Conservation (phyloP, 1,140 invertebrate genomes). For the Matsumurasca onukii region DNA sequence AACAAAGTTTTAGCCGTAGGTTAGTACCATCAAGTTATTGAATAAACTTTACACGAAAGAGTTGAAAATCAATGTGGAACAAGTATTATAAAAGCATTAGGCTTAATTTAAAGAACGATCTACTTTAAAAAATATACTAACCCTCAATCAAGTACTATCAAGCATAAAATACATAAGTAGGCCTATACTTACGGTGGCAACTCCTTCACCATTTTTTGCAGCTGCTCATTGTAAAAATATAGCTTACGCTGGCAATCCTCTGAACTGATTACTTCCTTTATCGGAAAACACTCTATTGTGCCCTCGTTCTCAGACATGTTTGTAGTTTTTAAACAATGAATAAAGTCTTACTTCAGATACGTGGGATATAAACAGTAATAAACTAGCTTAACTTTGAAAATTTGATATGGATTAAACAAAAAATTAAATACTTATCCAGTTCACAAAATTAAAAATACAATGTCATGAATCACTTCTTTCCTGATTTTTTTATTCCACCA, state of each 20-base stretch:
- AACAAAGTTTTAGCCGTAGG: too few species aligned
- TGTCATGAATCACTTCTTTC: slow-evolving; percentile 71
- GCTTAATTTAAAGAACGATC: too few species aligned
- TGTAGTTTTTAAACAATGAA: not conserved
- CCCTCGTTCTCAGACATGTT: not conserved
- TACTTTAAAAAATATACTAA: too few species aligned
- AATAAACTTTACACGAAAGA: too few species aligned
- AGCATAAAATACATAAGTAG: too few species aligned
- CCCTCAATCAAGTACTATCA: too few species aligned
- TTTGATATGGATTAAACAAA: not conserved
- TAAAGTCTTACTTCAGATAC: too few species aligned
- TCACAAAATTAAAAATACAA: not conserved
- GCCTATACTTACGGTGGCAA: slow-evolving; percentile 74
- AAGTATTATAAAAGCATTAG: too few species aligned
- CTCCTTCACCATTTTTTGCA: slow-evolving; percentile 84
- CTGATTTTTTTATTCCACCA: slow-evolving; percentile 84
- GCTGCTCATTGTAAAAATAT: slow-evolving; percentile 83
- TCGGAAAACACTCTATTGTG: not conserved
- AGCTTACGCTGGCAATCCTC: slow-evolving; percentile 74
- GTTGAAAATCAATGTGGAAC: too few species aligned
- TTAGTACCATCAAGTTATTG: too few species aligned
- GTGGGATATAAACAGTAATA: too few species aligned
- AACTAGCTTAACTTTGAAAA: not conserved
- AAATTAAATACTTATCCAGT: not conserved
- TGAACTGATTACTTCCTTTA: not conserved